Conservation (phyloP, 2,113 vertebrate genomes). For the Hippoglossus stenolepis region DNA sequence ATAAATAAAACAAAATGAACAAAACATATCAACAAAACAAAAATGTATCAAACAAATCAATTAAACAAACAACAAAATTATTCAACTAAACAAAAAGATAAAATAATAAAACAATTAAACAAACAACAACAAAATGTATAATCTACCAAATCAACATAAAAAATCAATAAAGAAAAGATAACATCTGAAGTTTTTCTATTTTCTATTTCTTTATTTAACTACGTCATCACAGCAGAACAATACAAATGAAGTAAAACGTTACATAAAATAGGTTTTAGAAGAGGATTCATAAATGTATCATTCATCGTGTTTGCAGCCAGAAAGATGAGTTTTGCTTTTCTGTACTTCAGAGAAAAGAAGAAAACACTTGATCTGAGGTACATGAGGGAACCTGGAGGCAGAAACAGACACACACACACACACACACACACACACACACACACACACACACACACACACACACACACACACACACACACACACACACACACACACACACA, state of each 20-base stretch:
- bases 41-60: too few relatives aligned
- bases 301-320: slow-evolving; percentile 5
- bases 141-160: too few relatives aligned
- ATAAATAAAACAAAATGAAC: neutral
- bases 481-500: neutral
- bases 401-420: neutral
- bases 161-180: neutral
- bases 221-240: slow-evolving; percentile 1
- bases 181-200: neutral
- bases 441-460: too few relatives aligned
- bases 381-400: slow-evolving; percentile 16
- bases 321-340: neutral
- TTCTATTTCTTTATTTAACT: slow-evolving; percentile 16
- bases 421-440: neutral
- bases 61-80: neutral
- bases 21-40: neutral
- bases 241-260: slow-evolving; percentile 1
- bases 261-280: neutral
- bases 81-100: too few relatives aligned
- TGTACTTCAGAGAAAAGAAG: slow-evolving; percentile 5
- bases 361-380: neutral
- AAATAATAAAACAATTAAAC: too few relatives aligned
- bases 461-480: neutral
- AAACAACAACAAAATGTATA: neutral
- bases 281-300: neutral